These are phyloP conservation scores for Zosterops japonicus DNA, from an alignment of 2,113 vertebrate genomes.

Conservation along the genomic window DNA sequence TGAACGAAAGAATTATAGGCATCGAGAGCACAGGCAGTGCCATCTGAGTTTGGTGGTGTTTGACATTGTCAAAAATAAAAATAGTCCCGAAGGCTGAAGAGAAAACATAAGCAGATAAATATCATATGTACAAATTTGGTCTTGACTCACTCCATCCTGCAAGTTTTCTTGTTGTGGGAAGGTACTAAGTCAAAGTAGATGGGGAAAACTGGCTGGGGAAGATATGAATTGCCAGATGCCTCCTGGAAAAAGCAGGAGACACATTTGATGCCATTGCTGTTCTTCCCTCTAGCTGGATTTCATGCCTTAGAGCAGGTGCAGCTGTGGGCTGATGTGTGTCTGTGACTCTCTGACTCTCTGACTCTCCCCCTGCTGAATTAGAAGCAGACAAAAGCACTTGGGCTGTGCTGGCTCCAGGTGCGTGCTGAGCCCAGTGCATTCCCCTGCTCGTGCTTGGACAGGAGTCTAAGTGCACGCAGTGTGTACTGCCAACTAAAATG, in stretches of 20 bases:
- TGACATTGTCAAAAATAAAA: neutral
- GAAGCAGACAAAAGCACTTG: neutral
- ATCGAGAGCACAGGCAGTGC: rapidly evolving
- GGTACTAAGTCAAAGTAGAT: rapidly evolving
- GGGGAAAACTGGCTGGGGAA: neutral
- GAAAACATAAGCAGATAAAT: neutral
- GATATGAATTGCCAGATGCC: neutral
- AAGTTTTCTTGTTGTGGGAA: neutral
- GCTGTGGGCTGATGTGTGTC: neutral
- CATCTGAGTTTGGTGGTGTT: neutral
- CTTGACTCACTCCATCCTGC: neutral
- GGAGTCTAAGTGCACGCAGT: neutral
- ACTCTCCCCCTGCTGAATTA: neutral
- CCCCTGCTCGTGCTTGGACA: neutral
- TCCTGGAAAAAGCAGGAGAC: neutral
- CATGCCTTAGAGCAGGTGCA: neutral
- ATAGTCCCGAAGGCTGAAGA: neutral
- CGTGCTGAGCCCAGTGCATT: rapidly evolving
- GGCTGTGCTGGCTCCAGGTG: neutral
- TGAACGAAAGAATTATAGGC: neutral
- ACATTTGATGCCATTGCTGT: neutral
- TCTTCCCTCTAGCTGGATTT: neutral
- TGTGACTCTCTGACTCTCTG: too few species aligned
- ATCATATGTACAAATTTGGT: neutral
- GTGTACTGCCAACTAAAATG: neutral